These are phyloP conservation scores for Peromyscus maniculatus DNA, from an alignment of 2,113 vertebrate genomes.

Conservation along the genomic window DNA sequence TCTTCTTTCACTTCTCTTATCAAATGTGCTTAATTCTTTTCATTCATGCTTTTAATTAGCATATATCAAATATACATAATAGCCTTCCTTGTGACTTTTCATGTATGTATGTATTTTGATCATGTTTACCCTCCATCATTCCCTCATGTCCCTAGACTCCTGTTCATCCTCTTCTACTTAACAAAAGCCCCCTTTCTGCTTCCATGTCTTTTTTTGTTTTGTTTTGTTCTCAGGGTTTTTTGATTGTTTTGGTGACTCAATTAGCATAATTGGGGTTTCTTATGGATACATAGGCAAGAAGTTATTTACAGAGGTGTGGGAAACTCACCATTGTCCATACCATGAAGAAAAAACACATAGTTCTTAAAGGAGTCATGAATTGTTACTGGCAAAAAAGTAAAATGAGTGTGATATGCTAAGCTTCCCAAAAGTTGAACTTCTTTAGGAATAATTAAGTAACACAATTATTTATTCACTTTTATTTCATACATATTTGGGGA, in stretches of 20 bases:
- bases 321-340: background rate
- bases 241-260: background rate
- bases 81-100: background rate
- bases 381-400: background rate
- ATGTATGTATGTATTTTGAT: background rate
- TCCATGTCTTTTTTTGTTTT: background rate
- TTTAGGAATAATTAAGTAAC: background rate
- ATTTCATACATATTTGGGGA: background rate
- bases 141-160: background rate
- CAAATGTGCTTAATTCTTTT: background rate
- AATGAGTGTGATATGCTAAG: background rate
- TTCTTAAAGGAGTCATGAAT: background rate
- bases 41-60: background rate
- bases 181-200: background rate
- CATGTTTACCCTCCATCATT: background rate
- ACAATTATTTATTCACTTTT: background rate
- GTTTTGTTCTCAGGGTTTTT: background rate
- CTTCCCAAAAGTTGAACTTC: background rate
- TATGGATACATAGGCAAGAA: background rate
- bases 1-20: background rate
- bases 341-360: background rate
- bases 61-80: background rate
- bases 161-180: background rate
- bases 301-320: too few species aligned
- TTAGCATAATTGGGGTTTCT: background rate